Evolutionary conservation across 2,113 vertebrate species (phyloP), one percentile per base, ranked within the genome.

Genomic region (Herpetotheres cachinnans): DNA sequence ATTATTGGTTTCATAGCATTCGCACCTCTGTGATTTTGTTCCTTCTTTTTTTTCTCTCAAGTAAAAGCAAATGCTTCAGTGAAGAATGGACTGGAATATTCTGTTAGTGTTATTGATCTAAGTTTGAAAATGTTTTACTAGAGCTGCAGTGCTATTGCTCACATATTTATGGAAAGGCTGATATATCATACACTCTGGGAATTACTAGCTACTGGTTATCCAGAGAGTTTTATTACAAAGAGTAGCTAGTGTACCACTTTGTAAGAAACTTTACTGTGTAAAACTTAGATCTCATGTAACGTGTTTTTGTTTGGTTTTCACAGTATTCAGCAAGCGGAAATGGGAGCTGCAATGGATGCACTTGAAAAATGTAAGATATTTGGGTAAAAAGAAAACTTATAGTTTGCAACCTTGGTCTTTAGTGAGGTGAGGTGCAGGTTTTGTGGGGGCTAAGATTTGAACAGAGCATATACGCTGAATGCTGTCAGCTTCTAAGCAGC

Each of bases 301-400:
- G 6, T 76, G 12, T 54, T 93, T 97, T 78, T 85, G 79, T 91
- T 98, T 97, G 85, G 38, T 72, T 97, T 97, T 70, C 65, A 96
- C 98, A 99, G 99, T 94, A 99, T 99, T 98, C 99, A 99, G 93
- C 99, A 99, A 98, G 99, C 99, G 1, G 99, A 99, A 98, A 99
- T 99, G 99, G 99, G 99, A 98, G 99, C 99, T 42, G 99, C 99
- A 61, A 99, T 99, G 99, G 99, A 99, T 20, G 99, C 99, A 6
- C 98, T 99, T 54, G 99, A 99, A 90, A 99, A 99, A 99, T 99
- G 99, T 99, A 98, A 99, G 99, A 97, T 77, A 61, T 24, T 93
- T 93, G 84, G 32, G 29, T 36, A 92, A 58, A 66, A 61, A 70
- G 15, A n/a, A 59, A 52, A 88, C 83, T 26, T 46, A 13, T 84